Conservation (phyloP, 2,113 vertebrate species). For the Chiloscyllium plagiosum region DNA sequence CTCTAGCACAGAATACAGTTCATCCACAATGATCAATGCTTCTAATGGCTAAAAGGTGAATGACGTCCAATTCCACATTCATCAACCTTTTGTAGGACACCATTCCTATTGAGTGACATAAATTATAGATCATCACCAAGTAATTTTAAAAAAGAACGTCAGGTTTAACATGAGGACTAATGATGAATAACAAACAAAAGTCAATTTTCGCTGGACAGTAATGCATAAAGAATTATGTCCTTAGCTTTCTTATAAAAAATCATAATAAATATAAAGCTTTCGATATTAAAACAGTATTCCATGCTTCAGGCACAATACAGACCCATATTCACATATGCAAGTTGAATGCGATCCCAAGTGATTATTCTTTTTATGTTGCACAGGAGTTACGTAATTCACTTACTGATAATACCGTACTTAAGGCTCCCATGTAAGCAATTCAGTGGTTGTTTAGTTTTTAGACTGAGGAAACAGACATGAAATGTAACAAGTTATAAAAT, state of each 20-base stretch:
- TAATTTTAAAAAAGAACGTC: not conserved
- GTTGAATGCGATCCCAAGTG: not conserved
- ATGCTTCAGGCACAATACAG: conserved; percentile 10
- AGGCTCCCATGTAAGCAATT: not conserved
- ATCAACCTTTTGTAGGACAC: not conserved
- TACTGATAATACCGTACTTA: not conserved
- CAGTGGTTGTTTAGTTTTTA: not conserved
- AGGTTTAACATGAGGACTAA: not conserved
- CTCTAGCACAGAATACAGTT: too few relatives aligned
- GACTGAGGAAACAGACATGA: not conserved
- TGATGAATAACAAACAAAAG: not conserved
- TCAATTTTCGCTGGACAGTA: not conserved
- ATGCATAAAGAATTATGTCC: not conserved
- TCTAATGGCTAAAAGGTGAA: not conserved
- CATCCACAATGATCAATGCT: not conserved
- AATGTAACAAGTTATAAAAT: conserved; percentile 14
- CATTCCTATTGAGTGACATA: not conserved
- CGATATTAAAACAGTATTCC: not conserved
- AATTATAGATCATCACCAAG: not conserved
- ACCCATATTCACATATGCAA: not conserved
- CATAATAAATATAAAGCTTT: not conserved
- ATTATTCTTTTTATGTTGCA: not conserved
- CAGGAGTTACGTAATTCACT: not conserved
- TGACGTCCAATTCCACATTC: not conserved
- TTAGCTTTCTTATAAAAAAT: not conserved